Conservation (phyloP, 2,888 invertebrate species). For the Didymodactylos carnosus region DNA sequence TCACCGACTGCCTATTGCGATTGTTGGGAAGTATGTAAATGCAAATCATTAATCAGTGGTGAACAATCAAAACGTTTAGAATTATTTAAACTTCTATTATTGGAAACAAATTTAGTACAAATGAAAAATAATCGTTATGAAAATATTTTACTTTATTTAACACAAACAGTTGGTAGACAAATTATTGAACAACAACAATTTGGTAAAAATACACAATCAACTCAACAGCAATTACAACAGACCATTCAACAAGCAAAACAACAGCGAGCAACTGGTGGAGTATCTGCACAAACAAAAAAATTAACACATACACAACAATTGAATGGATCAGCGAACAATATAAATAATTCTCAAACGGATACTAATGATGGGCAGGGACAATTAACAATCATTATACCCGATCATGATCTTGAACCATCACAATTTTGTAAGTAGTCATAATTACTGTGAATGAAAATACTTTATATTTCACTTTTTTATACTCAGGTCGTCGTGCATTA, state of each 20-base stretch:
- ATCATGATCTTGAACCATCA: slow-evolving; percentile 92
- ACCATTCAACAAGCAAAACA: slow-evolving; percentile 22
- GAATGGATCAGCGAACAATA: background rate
- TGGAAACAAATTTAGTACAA: slow-evolving; percentile 72
- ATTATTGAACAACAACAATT: slow-evolving; percentile 45
- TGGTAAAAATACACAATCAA: background rate
- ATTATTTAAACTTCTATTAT: slow-evolving; percentile 61
- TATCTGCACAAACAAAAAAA: background rate
- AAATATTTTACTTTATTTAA: slow-evolving; percentile 80
- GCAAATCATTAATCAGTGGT: slow-evolving; percentile 67
- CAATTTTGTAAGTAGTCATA: too few relatives aligned
- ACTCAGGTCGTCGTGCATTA: slow-evolving; percentile 68
- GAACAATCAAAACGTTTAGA: slow-evolving; percentile 64
- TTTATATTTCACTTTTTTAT: too few relatives aligned
- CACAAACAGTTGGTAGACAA: slow-evolving; percentile 89
- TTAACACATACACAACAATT: background rate
- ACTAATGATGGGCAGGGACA: too few relatives aligned
- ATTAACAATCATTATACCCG: slow-evolving; percentile 96
- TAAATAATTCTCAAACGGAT: background rate
- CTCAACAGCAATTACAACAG: background rate
- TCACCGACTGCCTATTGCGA: slow-evolving; percentile 98
- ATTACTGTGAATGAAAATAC: too few relatives aligned
- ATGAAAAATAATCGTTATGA: slow-evolving; percentile 67
- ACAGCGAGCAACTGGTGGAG: slow-evolving; percentile 14
- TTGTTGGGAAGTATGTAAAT: slow-evolving; percentile 98